These are phyloP conservation scores for Macaria notata DNA, from an alignment of 2,888 invertebrate genomes.

Conservation along the genomic window DNA sequence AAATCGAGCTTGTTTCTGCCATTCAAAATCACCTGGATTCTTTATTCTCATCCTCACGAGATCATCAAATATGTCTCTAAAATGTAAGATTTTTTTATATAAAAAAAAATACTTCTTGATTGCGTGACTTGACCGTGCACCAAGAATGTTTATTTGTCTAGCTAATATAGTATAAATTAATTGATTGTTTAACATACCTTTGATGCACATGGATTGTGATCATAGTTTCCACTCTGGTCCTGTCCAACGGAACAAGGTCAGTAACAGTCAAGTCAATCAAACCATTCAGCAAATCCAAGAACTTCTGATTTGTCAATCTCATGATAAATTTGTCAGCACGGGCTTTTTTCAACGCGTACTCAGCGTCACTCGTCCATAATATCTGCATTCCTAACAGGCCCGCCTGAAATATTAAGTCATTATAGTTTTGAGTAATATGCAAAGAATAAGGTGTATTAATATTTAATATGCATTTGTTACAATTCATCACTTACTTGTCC, in stretches of 20 bases:
- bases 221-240: slow-evolving; percentile 92
- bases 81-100: slow-evolving; percentile 16
- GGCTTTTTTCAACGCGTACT: slow-evolving; percentile 87
- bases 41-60: slow-evolving; percentile 86
- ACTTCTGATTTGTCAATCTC: slow-evolving; percentile 90
- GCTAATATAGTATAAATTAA: no score
- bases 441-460: no score
- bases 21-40: slow-evolving; percentile 90
- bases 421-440: no score
- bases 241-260: slow-evolving; percentile 87
- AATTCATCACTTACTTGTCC: slow-evolving; percentile 84
- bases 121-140: no score
- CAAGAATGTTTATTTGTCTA: no score
- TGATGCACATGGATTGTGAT: slow-evolving; percentile 97
- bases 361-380: slow-evolving; percentile 92
- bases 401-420: slow-evolving; percentile 76
- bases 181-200: slow-evolving; percentile 64
- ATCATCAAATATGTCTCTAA: slow-evolving; percentile 93
- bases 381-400: slow-evolving; percentile 92
- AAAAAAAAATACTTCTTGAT: no score
- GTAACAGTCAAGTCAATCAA: slow-evolving; percentile 92
- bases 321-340: slow-evolving; percentile 88
- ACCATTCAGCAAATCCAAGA: slow-evolving; percentile 88
- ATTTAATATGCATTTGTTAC: neutral
- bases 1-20: slow-evolving; percentile 94